phyloP scores from a whole-genome alignment of 2,113 vertebrate genomes.

The Deroptyus accipitrinus region DNA sequence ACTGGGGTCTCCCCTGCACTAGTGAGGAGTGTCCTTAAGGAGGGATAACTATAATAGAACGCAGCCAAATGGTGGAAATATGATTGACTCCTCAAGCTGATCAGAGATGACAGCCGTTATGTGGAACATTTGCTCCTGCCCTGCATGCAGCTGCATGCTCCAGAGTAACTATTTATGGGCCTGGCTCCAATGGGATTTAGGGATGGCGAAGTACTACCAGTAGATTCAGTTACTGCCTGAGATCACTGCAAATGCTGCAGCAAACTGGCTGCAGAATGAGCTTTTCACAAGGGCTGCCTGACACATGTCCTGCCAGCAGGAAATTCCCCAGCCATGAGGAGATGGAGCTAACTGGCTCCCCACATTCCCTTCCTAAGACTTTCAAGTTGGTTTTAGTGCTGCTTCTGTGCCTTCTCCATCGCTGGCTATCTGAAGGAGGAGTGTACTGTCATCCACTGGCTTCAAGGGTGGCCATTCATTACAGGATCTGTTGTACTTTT shows the following conservation, averaged over 20 bases:
- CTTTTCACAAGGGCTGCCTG: not conserved
- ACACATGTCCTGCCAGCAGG: not conserved
- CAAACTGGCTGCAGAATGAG: slow-evolving; percentile 44
- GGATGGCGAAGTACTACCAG: not conserved
- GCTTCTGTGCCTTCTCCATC: not conserved
- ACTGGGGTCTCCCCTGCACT: not conserved
- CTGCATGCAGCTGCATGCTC: slow-evolving; percentile 23
- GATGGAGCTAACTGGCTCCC: not conserved
- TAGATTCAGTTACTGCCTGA: slow-evolving; percentile 59
- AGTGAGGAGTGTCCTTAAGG: not conserved
- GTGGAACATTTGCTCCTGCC: slow-evolving; percentile 65
- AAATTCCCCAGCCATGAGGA: slow-evolving; percentile 41
- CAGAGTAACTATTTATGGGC: slow-evolving; percentile 69
- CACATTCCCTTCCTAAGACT: not conserved
- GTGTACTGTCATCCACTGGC: not conserved
- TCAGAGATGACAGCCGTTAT: slow-evolving; percentile 47
- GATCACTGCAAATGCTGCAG: slow-evolving; percentile 6
- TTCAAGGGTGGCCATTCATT: not conserved
- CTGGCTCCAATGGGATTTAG: slow-evolving; percentile 52
- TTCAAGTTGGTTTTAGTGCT: not conserved
- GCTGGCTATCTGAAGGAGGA: not conserved
- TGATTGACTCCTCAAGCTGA: slow-evolving; percentile 34
- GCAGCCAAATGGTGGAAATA: slow-evolving; percentile 66
- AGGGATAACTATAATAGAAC: slow-evolving; percentile 66
- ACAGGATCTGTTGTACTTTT: not conserved